These are phyloP conservation scores for Pentalonia nigronervosa DNA, from an alignment of 1,140 invertebrate genomes.

Conservation along the genomic window DNA sequence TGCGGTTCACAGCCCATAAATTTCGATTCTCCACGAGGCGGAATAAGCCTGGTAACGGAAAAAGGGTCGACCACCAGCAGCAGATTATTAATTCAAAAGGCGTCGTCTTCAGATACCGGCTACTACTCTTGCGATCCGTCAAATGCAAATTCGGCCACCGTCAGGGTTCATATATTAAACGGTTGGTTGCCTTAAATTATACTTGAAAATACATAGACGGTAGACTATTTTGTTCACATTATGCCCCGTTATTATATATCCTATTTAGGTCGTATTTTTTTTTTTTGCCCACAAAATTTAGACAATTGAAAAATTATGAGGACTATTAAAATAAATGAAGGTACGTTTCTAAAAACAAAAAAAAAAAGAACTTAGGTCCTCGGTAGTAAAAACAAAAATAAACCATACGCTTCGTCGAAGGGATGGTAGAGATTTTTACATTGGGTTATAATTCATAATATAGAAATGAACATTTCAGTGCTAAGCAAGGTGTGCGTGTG, in stretches of 20 bases:
- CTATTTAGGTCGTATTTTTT: background rate
- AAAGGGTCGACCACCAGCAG: slow-evolving; percentile 70
- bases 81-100: slow-evolving; percentile 70
- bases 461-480: background rate
- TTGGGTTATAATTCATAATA: background rate
- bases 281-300: background rate
- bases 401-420: background rate
- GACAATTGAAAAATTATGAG: background rate
- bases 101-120: slow-evolving; percentile 67
- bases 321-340: slow-evolving; percentile 16
- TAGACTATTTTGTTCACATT: slow-evolving; percentile 28
- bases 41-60: slow-evolving; percentile 69
- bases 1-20: slow-evolving; percentile 66
- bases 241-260: background rate
- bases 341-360: background rate
- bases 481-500: background rate
- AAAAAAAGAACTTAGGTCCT: background rate
- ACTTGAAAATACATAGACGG: slow-evolving; percentile 16
- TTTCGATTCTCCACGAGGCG: slow-evolving; percentile 69
- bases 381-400: background rate
- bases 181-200: slow-evolving; percentile 65
- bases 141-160: slow-evolving; percentile 70
- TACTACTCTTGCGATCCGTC: slow-evolving; percentile 71
- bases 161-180: slow-evolving; percentile 72
- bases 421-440: background rate